Conservation (phyloP, 2,797 vertebrate species). For the Sebastiscus albofasciatus region DNA sequence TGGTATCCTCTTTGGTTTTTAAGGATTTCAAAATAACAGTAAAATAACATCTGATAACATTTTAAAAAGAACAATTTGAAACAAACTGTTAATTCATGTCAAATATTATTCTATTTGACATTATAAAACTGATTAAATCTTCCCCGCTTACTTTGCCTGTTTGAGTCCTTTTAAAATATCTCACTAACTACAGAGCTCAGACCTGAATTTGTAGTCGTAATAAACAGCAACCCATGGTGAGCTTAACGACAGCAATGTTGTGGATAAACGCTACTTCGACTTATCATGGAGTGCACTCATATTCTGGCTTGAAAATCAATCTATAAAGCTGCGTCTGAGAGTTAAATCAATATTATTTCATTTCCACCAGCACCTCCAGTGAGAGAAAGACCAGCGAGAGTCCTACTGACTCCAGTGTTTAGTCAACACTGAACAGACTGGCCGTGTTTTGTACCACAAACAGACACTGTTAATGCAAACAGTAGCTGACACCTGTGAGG, state of each 20-base stretch:
- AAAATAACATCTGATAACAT: background rate
- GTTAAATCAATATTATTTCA: slow-evolving; percentile 45
- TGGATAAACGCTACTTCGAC: background rate
- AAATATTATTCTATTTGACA: background rate
- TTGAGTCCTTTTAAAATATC: background rate
- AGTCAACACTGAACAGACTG: background rate
- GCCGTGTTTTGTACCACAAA: background rate
- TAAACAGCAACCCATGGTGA: background rate
- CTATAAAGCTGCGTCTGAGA: slow-evolving; percentile 15
- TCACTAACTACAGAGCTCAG: background rate
- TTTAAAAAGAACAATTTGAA: background rate
- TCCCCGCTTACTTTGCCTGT: background rate
- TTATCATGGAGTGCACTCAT: background rate
- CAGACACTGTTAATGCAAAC: background rate
- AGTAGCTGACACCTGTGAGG: slow-evolving; percentile 19
- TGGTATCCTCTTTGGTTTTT: background rate
- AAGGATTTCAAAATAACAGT: slow-evolving; percentile 1
- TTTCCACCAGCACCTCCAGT: slow-evolving; percentile 15
- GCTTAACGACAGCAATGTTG: background rate
- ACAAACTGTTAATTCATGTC: background rate
- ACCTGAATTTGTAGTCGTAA: background rate
- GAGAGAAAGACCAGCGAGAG: slow-evolving; percentile 6
- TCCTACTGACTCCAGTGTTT: background rate
- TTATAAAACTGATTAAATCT: background rate
- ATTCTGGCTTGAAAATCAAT: slow-evolving; percentile 35